A percentile compares a stretch with the other conserved stretches of the same genome.
Evolutionary conservation across 2,113 vertebrate species (phyloP).

Genomic region (Nyctibius bracteatus): DNA sequence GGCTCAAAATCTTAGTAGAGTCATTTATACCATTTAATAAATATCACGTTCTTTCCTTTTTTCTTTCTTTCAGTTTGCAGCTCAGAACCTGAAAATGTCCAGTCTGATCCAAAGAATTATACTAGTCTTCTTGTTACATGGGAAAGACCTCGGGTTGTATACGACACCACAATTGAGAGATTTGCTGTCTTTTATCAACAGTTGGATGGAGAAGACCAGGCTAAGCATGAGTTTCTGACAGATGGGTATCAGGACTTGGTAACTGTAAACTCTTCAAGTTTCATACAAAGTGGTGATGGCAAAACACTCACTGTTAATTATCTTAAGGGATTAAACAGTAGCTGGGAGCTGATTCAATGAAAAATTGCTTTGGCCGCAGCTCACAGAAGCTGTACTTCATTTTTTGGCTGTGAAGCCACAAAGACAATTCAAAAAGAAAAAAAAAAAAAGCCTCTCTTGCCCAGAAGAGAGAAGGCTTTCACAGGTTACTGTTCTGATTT

Average conservation of each 20-base stretch:
- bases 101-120: slow-evolving; percentile 85
- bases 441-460: background rate
- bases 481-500: background rate
- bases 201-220: slow-evolving; percentile 71
- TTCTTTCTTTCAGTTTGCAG: slow-evolving; percentile 84
- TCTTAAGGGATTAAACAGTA: background rate
- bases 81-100: slow-evolving; percentile 92
- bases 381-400: background rate
- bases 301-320: background rate
- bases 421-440: background rate
- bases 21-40: slow-evolving; percentile 31
- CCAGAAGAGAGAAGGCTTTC: background rate
- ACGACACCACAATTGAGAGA: slow-evolving; percentile 88
- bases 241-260: slow-evolving; percentile 99
- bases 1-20: background rate
- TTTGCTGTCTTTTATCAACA: slow-evolving; percentile 88
- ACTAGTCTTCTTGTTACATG: slow-evolving; percentile 92
- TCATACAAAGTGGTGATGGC: background rate
- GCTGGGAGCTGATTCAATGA: background rate
- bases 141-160: slow-evolving; percentile 93
- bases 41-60: background rate
- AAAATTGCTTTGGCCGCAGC: background rate
- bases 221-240: slow-evolving; percentile 86
- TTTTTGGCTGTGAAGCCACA: background rate
- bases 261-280: slow-evolving; percentile 68